These are phyloP conservation scores for Scalopus aquaticus DNA, from an alignment of 2,113 vertebrate species.

Conservation along the genomic window DNA sequence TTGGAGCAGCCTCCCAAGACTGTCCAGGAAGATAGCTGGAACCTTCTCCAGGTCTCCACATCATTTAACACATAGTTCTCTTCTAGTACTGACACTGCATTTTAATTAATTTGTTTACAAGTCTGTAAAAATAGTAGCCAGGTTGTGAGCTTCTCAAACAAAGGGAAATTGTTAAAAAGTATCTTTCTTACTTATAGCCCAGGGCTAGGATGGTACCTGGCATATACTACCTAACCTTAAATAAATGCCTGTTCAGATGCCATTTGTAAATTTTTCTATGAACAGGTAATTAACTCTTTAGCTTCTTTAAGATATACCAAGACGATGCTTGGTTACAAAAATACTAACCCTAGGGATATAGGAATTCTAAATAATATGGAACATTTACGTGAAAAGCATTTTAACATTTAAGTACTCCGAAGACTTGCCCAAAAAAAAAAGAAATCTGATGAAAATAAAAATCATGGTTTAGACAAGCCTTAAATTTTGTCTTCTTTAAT, in stretches of 20 bases:
- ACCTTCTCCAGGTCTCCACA: neutral
- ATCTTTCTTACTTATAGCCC: neutral
- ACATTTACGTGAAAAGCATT: neutral
- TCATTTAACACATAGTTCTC: neutral
- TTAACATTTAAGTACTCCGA: constrained; percentile 25
- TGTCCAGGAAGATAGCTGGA: neutral
- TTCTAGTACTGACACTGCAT: neutral
- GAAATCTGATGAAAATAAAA: constrained; percentile 53
- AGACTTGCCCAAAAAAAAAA: constrained; percentile 4
- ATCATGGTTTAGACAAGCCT: constrained; percentile 3
- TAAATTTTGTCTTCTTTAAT: constrained; percentile 44
- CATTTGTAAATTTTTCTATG: neutral
- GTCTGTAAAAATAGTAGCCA: neutral
- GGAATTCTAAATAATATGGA: constrained; percentile 27
- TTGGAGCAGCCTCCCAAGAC: constrained; percentile 6
- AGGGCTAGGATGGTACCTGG: neutral
- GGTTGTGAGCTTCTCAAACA: neutral
- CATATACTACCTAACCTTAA: neutral
- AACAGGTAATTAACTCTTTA: neutral
- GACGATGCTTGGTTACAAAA: constrained; percentile 5
- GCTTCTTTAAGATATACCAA: neutral
- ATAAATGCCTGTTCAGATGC: neutral
- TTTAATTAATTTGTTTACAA: constrained; percentile 23
- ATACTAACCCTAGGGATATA: neutral
- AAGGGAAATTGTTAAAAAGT: neutral